Conservation (phyloP, 1,140 invertebrate species). For the Stegodyphus mimosarum region DNA sequence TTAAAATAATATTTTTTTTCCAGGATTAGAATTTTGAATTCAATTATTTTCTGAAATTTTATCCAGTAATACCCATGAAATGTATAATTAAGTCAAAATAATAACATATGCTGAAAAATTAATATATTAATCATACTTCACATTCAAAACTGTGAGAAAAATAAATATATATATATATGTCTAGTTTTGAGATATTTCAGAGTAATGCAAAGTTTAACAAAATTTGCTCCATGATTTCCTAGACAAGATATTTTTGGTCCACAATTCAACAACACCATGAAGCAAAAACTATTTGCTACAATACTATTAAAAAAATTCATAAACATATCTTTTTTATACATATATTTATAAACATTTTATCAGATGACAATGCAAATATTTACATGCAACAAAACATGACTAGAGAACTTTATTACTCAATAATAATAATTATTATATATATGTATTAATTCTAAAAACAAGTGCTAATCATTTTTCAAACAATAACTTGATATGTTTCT, state of each 20-base stretch:
- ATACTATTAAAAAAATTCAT: conserved; percentile 29
- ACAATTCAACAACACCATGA: conserved; percentile 45
- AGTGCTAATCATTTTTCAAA: neutral
- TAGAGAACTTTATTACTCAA: conserved; percentile 20
- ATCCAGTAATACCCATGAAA: too few relatives aligned
- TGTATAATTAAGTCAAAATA: too few relatives aligned
- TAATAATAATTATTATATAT: neutral
- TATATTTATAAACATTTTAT: conserved; percentile 23
- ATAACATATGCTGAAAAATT: too few relatives aligned
- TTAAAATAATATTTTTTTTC: too few relatives aligned
- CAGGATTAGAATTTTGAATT: too few relatives aligned
- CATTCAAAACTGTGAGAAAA: too few relatives aligned
- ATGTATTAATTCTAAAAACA: conserved; percentile 24
- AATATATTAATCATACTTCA: too few relatives aligned
- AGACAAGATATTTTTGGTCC: conserved; percentile 42
- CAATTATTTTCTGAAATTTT: too few relatives aligned
- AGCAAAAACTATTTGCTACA: conserved; percentile 10
- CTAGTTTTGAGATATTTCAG: neutral
- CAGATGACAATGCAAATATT: conserved; percentile 41
- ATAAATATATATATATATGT: too few relatives aligned
- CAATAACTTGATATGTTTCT: conserved; percentile 51
- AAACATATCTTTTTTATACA: conserved; percentile 37
- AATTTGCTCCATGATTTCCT: neutral
- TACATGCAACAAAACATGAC: conserved; percentile 52
- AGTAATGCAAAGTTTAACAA: conserved; percentile 2